Evolutionary conservation across 2,888 invertebrate species (phyloP).

Genomic region (Ctenicera cuprea): DNA sequence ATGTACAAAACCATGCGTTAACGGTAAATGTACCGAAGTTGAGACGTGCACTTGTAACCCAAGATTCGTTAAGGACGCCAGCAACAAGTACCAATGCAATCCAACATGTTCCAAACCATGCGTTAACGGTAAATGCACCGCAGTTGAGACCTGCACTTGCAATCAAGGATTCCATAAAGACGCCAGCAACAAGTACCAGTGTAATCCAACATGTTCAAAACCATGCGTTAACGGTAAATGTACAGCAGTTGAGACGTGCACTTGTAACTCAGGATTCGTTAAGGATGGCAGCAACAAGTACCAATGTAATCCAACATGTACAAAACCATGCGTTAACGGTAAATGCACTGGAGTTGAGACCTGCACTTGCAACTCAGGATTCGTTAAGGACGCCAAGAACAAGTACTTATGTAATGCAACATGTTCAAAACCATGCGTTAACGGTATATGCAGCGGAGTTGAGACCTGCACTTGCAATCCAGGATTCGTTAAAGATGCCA

Average conservation of each 20-base stretch:
- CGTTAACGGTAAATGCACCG: slow-evolving; percentile 56
- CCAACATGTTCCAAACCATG: slow-evolving; percentile 65
- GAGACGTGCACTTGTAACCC: slow-evolving; percentile 56
- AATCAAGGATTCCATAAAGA: slow-evolving; percentile 51
- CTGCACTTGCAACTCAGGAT: slow-evolving; percentile 45
- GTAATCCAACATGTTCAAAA: slow-evolving; percentile 60
- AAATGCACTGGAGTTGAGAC: slow-evolving; percentile 52
- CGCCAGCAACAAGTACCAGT: slow-evolving; percentile 43
- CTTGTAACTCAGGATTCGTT: slow-evolving; percentile 51
- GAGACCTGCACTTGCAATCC: slow-evolving; percentile 67
- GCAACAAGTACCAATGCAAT: slow-evolving; percentile 62
- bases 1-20: slow-evolving; percentile 65
- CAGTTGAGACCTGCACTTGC: slow-evolving; percentile 67
- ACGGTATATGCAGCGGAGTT: slow-evolving; percentile 72
- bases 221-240: slow-evolving; percentile 71
- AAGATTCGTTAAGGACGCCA: slow-evolving; percentile 47
- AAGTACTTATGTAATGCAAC: slow-evolving; percentile 61
- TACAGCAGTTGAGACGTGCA: slow-evolving; percentile 62
- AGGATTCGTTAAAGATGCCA: slow-evolving; percentile 57
- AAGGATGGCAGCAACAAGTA: slow-evolving; percentile 47
- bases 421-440: slow-evolving; percentile 67
- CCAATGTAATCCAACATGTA: slow-evolving; percentile 55
- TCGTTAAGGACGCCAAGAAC: slow-evolving; percentile 40
- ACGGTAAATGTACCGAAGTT: slow-evolving; percentile 67
- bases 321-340: slow-evolving; percentile 52